phyloP scores from a whole-genome alignment of 1,140 invertebrate species.

The Cyclargus thomasi region DNA sequence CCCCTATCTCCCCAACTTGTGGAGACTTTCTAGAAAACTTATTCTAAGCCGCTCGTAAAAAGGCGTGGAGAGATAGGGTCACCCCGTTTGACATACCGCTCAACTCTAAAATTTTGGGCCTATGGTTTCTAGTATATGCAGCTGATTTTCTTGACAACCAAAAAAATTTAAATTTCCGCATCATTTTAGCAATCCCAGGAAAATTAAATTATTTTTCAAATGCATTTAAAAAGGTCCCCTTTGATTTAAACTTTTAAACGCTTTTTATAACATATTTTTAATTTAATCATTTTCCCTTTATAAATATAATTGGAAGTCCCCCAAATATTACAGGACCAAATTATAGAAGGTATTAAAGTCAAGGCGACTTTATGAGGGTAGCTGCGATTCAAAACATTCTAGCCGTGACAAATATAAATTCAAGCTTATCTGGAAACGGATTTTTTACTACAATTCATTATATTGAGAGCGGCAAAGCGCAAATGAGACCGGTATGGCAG shows the following conservation, averaged over 20 bases:
- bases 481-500: neutral
- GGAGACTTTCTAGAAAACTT: no score
- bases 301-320: neutral
- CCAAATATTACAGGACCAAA: neutral
- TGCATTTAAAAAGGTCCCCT: neutral
- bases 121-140: no score
- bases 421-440: constrained; percentile 10
- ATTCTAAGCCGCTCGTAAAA: no score
- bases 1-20: no score
- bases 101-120: no score
- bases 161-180: no score
- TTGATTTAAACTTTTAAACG: neutral
- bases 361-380: neutral
- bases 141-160: no score
- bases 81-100: no score
- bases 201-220: no score
- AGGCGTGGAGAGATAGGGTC: no score
- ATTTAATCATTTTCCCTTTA: neutral
- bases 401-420: constrained; percentile 12
- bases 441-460: constrained; percentile 4
- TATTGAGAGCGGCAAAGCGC: neutral
- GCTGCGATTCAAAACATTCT: constrained; percentile 2
- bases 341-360: neutral
- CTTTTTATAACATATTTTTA: neutral
- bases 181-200: no score